Evolutionary conservation across 2,797 vertebrate species (phyloP).

Genomic region (Manis pentadactyla): DNA sequence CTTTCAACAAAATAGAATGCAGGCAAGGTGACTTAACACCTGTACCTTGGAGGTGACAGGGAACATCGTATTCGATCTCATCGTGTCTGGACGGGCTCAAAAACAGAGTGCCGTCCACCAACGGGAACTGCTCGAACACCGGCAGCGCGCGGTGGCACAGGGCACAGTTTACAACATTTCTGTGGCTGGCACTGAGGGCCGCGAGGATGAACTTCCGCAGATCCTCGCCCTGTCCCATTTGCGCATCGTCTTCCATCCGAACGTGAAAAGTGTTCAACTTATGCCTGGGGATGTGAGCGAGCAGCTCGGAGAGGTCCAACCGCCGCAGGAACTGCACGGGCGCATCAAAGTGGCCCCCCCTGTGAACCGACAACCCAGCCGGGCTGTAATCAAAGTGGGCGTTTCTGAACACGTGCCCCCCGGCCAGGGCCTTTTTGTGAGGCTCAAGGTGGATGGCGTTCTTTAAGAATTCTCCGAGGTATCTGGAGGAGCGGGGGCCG

Average conservation of each 20-base stretch:
- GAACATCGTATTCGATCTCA: slow-evolving; percentile 99
- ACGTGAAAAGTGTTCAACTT: slow-evolving; percentile 99
- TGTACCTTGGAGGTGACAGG: slow-evolving; percentile 99
- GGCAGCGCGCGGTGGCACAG: slow-evolving; percentile 96
- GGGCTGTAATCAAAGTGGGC: slow-evolving; percentile 88
- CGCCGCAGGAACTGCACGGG: slow-evolving; percentile 97
- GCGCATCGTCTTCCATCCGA: slow-evolving; percentile 98
- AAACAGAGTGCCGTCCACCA: slow-evolving; percentile 98
- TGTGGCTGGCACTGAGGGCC: slow-evolving; percentile 97
- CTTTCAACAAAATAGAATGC: slow-evolving; percentile 74
- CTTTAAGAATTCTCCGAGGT: slow-evolving; percentile 97
- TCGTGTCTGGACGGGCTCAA: slow-evolving; percentile 98
- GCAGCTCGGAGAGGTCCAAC: slow-evolving; percentile 98
- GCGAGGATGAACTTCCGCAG: slow-evolving; percentile 98
- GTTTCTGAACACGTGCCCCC: slow-evolving; percentile 88
- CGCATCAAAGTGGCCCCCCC: slow-evolving; percentile 89
- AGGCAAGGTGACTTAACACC: slow-evolving; percentile 84
- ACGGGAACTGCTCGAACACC: slow-evolving; percentile 98
- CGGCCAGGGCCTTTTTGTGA: slow-evolving; percentile 93
- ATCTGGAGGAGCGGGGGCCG: slow-evolving; percentile 93
- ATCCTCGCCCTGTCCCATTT: slow-evolving; percentile 98
- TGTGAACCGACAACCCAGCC: slow-evolving; percentile 86
- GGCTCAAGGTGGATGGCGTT: slow-evolving; percentile 96
- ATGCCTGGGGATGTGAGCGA: slow-evolving; percentile 96
- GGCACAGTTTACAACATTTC: slow-evolving; percentile 98